Conservation (phyloP, 2,797 vertebrate species). For the Huso huso region DNA sequence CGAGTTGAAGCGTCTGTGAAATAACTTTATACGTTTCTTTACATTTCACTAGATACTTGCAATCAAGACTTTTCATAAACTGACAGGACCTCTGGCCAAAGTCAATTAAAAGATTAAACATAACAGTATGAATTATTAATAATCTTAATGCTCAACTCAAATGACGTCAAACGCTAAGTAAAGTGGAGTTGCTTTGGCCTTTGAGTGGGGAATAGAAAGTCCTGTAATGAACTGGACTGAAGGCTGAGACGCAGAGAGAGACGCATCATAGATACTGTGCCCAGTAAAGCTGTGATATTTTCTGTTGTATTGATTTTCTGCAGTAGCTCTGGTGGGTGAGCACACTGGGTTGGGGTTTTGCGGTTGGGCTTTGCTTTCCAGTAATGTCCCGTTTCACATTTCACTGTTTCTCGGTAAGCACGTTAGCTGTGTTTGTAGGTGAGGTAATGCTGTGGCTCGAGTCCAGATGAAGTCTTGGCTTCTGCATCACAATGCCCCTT, state of each 20-base stretch:
- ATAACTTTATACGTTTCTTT: too few species aligned
- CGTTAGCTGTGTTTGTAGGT: not conserved
- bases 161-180: not conserved
- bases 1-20: too few species aligned
- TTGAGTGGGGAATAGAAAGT: not conserved
- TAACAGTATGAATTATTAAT: too few species aligned
- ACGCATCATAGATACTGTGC: conserved; percentile 18
- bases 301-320: conserved; percentile 22
- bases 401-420: conserved; percentile 3
- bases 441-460: not conserved
- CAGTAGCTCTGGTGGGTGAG: conserved; percentile 16
- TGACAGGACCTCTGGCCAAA: too few species aligned
- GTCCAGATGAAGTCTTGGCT: too few species aligned
- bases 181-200: not conserved
- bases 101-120: too few species aligned
- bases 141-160: too few species aligned
- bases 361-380: conserved; percentile 10
- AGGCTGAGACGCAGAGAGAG: not conserved
- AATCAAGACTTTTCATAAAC: too few species aligned
- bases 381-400: conserved; percentile 6
- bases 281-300: conserved; percentile 8
- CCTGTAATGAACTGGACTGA: conserved; percentile 4
- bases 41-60: too few species aligned
- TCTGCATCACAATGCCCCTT: too few species aligned
- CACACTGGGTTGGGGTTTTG: conserved; percentile 10